These are phyloP conservation scores for Chiroxiphia lanceolata DNA, from an alignment of 2,797 vertebrate species.

Conservation along the genomic window DNA sequence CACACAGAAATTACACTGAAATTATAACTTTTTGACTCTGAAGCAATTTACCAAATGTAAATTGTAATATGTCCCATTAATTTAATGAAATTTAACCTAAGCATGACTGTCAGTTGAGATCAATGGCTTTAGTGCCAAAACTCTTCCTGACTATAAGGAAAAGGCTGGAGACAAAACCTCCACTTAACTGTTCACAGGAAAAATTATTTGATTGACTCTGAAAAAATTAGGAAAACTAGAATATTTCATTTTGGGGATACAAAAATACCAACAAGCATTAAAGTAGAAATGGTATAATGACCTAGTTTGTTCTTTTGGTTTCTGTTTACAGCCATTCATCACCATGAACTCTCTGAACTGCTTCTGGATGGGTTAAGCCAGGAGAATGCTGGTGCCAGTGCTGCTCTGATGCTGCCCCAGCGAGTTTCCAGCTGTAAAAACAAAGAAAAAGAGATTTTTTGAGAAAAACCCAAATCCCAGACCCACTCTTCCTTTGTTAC, in stretches of 20 bases:
- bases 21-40: background rate
- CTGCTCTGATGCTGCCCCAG: background rate
- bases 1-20: background rate
- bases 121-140: background rate
- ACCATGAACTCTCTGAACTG: background rate
- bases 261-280: background rate
- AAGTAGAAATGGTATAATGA: background rate
- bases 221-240: background rate
- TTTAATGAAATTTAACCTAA: background rate
- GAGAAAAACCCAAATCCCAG: background rate
- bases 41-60: background rate
- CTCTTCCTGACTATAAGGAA: background rate
- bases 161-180: background rate
- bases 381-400: background rate
- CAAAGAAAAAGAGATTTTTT: background rate
- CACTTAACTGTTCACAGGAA: background rate
- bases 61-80: background rate
- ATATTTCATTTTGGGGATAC: background rate
- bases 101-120: background rate
- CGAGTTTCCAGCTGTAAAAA: background rate
- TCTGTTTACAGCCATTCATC: background rate
- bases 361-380: background rate
- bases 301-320: background rate
- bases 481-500: background rate
- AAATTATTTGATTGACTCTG: background rate